A percentile compares a stretch with the other conserved stretches of the same genome.
Evolutionary conservation across 2,888 invertebrate species (phyloP).

Genomic region (Dendrolimus pini): DNA sequence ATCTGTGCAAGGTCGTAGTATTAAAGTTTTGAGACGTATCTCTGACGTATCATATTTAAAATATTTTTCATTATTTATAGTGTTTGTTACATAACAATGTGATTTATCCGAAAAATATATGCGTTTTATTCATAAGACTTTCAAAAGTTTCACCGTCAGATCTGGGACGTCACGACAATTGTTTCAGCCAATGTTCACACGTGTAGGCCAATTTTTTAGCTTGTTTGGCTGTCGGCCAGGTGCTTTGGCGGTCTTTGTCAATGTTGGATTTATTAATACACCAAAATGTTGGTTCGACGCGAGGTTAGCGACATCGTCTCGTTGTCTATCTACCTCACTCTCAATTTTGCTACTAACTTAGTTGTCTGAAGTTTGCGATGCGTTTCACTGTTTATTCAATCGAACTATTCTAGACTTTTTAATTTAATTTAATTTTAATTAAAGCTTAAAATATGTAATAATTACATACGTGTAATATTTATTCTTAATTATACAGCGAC

Average conservation of each 20-base stretch:
- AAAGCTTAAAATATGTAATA: too few relatives aligned
- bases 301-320: slow-evolving; percentile 43
- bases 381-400: too few relatives aligned
- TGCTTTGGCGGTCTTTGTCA: slow-evolving; percentile 76
- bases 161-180: slow-evolving; percentile 36
- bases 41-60: neutral
- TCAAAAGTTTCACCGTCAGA: neutral
- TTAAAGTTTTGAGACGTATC: neutral
- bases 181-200: slow-evolving; percentile 29
- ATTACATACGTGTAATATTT: too few relatives aligned
- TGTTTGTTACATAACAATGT: neutral
- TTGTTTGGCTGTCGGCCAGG: slow-evolving; percentile 56
- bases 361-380: too few relatives aligned
- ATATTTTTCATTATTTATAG: neutral
- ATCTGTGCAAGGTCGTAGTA: neutral
- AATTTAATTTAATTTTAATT: too few relatives aligned
- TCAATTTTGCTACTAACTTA: too few relatives aligned
- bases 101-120: neutral
- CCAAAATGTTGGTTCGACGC: slow-evolving; percentile 47
- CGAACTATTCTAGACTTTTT: too few relatives aligned
- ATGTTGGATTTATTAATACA: slow-evolving; percentile 75
- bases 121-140: neutral
- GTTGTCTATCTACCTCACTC: too few relatives aligned
- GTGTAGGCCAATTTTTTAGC: slow-evolving; percentile 56
- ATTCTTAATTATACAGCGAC: too few relatives aligned